Conservation (phyloP, 2,797 vertebrate genomes). For the Anableps anableps region DNA sequence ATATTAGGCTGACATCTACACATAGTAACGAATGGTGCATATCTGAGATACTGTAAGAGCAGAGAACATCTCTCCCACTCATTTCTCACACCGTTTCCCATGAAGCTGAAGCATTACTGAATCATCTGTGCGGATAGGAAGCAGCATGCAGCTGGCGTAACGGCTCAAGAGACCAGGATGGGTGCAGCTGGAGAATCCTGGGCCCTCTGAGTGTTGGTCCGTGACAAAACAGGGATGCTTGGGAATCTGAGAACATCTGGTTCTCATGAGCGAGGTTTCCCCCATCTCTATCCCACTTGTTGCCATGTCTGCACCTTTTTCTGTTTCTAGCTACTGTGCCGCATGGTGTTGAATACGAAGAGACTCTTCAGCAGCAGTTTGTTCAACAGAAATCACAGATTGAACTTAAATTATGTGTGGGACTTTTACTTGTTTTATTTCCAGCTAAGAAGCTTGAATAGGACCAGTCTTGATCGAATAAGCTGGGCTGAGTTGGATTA, state of each 20-base stretch:
- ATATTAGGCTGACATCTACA: slow-evolving; percentile 10
- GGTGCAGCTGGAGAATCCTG: slow-evolving; percentile 40
- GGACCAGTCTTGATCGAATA: no score
- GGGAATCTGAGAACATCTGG: slow-evolving; percentile 71
- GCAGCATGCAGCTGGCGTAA: slow-evolving; percentile 51
- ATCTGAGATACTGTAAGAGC: neutral
- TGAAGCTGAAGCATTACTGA: neutral
- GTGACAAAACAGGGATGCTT: slow-evolving; percentile 56
- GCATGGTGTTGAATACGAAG: slow-evolving; percentile 2
- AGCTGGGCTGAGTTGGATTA: neutral
- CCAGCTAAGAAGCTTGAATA: no score
- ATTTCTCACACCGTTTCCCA: slow-evolving; percentile 42
- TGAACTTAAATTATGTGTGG: neutral
- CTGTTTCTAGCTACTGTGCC: slow-evolving; percentile 52
- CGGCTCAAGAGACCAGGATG: slow-evolving; percentile 33
- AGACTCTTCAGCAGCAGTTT: slow-evolving; percentile 19
- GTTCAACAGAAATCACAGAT: slow-evolving; percentile 21
- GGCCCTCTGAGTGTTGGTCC: slow-evolving; percentile 42
- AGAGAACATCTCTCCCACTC: slow-evolving; percentile 24
- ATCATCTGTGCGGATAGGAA: slow-evolving; percentile 29
- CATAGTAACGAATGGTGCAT: neutral
- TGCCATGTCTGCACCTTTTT: neutral
- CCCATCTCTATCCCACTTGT: slow-evolving; percentile 35
- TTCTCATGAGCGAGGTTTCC: slow-evolving; percentile 69
- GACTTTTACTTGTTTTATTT: neutral